Conservation (phyloP, 2,113 vertebrate species). For the Ceyx margarethae region DNA sequence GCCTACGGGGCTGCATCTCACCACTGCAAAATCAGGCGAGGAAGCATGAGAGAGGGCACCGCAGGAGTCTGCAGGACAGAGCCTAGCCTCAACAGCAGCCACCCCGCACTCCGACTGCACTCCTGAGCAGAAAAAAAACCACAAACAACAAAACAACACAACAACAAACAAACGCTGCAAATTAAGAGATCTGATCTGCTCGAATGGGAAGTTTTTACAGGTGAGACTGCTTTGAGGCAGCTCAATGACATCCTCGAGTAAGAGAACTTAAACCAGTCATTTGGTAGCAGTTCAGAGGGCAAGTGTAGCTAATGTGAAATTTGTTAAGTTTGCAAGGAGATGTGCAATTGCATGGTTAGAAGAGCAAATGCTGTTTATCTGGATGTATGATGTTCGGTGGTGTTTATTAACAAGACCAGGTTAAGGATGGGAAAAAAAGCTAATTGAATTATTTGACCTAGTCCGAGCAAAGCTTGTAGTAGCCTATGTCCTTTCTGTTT, state of each 20-base stretch:
- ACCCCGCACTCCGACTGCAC: rapidly evolving
- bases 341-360: not conserved
- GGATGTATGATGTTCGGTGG: not conserved
- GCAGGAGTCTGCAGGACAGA: not conserved
- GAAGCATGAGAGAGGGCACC: rapidly evolving
- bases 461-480: not conserved
- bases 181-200: not conserved
- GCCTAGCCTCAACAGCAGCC: rapidly evolving
- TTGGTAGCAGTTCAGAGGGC: not conserved
- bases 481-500: not conserved
- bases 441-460: not conserved
- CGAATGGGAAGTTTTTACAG: not conserved
- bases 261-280: not conserved
- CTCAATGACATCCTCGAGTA: not conserved
- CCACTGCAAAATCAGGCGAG: not conserved
- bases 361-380: not conserved
- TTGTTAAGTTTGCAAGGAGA: not conserved
- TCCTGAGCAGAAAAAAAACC: not conserved
- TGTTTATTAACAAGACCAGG: not conserved
- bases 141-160: too few relatives aligned
- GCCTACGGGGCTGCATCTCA: not conserved
- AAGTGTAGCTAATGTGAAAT: not conserved
- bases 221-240: not conserved
- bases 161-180: not conserved
- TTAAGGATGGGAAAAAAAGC: not conserved